Base-by-base conservation (phyloP, 1,140 invertebrate genomes). In the Epicauta chinensis region DNA sequence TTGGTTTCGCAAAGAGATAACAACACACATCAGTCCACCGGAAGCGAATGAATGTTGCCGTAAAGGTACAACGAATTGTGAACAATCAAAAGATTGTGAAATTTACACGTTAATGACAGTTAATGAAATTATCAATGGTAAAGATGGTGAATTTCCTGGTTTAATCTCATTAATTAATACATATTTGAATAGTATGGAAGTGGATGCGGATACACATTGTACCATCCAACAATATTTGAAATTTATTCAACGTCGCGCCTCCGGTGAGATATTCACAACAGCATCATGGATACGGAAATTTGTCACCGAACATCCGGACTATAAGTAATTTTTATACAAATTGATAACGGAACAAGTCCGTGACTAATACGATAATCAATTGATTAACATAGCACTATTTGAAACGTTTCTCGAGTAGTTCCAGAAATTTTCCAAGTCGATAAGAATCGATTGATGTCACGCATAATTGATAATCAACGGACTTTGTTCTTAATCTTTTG, bases 91-190 rank as follows among this genome's bases (percentile, higher is more conserved):
- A 62, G 57, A 69, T 54, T 70, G 73, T 38, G 77, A 80, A 60
- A 74, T 81, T 43, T 84, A 80, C 63, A 77, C 77, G 2, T 75
- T 84, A 59, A 89, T 98, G 82, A 89, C 89, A 2, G 82, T 98
- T 40, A 81, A 97, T 72, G 93, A 99, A 75, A 99, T 99, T 61
- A 89, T 99, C 45, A 98, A 98, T 75, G 97, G 96, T 64, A 96
- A 93, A 77, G 84, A 83, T 50, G 83, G 81, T 16, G 80, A 86
- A 49, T 99, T 98, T 75, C 93, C 93, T 34, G 97, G 97, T n/a
- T 75, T 98, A 55, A 84, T 98, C 47, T 88, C 94, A 6, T 72
- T 99, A 42, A 93, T 99, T 31, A 86, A 93, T 63, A 90, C 89
- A 59, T 99, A 97, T 72, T 75, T 98, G 55, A 84, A 83, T 47